phyloP scores from a whole-genome alignment of 2,888 invertebrate species.

The Crepidodera aurea region DNA sequence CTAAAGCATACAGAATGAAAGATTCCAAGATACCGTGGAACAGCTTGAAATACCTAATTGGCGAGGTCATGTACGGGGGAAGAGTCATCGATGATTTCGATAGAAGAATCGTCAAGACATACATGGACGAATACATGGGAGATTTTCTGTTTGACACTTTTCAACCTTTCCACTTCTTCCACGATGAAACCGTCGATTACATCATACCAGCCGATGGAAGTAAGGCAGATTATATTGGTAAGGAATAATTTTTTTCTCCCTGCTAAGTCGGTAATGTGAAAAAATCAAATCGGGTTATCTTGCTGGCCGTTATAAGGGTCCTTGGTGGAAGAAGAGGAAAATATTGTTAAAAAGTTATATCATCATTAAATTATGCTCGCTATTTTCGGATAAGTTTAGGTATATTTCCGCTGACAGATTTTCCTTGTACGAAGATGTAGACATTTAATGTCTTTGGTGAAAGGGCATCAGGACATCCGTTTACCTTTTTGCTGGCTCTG shows the following conservation, averaged over 20 bases:
- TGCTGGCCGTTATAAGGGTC: too few species aligned
- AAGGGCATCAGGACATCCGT: too few species aligned
- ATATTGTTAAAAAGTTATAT: too few species aligned
- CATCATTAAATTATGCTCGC: too few species aligned
- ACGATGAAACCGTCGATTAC: conserved; percentile 78
- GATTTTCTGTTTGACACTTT: conserved; percentile 92
- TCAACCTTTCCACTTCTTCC: conserved; percentile 91
- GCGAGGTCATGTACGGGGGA: conserved; percentile 96
- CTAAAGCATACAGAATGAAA: conserved; percentile 68
- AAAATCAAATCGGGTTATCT: too few species aligned
- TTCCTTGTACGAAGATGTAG: too few species aligned
- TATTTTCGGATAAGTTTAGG: too few species aligned
- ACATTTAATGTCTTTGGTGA: too few species aligned
- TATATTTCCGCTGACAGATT: too few species aligned
- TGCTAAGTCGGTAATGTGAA: too few species aligned
- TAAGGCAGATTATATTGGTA: conserved; percentile 77
- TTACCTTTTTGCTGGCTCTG: too few species aligned
- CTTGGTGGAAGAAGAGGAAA: too few species aligned
- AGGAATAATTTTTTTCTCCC: neutral
- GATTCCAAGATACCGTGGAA: conserved; percentile 84
- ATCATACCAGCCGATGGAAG: conserved; percentile 74
- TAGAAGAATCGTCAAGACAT: conserved; percentile 83
- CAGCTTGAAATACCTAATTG: conserved; percentile 90
- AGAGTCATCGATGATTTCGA: conserved; percentile 92
- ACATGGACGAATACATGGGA: conserved; percentile 95